These are phyloP conservation scores for Lasius fuliginosus DNA, from an alignment of 2,888 invertebrate genomes.

Conservation along the genomic window DNA sequence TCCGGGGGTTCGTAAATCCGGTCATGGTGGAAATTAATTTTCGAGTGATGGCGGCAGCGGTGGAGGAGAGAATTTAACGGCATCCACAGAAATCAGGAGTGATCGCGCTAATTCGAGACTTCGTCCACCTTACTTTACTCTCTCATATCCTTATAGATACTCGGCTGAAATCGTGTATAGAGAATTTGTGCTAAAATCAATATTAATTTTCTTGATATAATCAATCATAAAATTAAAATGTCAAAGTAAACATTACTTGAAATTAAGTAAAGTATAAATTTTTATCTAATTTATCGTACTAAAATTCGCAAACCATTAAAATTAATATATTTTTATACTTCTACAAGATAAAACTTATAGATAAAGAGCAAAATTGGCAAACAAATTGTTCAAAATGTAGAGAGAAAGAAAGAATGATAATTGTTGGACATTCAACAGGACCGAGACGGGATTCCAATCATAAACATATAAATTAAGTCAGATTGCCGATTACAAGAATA, in stretches of 20 bases:
- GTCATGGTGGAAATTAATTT: conserved; percentile 72
- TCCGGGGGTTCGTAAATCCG: conserved; percentile 64
- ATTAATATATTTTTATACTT: neutral
- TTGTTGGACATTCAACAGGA: neutral
- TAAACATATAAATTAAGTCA: neutral
- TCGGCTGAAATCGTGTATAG: neutral
- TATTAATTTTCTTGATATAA: neutral
- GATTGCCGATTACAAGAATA: conserved; percentile 1
- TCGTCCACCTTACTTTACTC: conserved; percentile 13
- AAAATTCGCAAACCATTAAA: neutral
- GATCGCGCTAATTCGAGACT: conserved; percentile 49
- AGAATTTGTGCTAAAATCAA: neutral
- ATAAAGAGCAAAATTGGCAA: neutral
- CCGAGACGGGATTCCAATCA: neutral
- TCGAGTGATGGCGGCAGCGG: conserved; percentile 36
- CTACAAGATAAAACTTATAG: neutral
- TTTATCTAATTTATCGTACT: neutral
- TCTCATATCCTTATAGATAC: neutral
- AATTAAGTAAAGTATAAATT: conserved; percentile 18
- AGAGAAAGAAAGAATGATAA: neutral
- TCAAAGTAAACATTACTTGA: neutral
- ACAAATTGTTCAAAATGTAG: neutral
- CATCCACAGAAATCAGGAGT: conserved; percentile 51
- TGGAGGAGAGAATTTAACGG: conserved; percentile 44
- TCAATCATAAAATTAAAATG: neutral